Conservation (phyloP, 2,113 vertebrate species). For the Anser brachyrhynchus region DNA sequence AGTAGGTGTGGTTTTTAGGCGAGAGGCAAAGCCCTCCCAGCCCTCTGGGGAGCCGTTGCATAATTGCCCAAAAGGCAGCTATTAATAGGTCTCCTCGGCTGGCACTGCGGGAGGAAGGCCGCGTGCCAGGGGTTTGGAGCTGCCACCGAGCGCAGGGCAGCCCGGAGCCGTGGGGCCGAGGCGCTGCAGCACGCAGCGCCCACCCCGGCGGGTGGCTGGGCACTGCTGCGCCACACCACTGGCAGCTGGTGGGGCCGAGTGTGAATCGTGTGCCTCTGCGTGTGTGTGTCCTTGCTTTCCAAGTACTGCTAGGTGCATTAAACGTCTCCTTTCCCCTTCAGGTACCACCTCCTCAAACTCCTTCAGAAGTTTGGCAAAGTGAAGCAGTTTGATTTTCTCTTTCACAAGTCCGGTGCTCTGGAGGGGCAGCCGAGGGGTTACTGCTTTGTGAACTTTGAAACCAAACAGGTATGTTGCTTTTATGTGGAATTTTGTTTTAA, state of each 20-base stretch:
- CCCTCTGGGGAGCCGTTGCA: not conserved
- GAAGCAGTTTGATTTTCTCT: slow-evolving; percentile 98
- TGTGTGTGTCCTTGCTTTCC: not conserved
- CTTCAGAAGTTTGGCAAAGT: slow-evolving; percentile 97
- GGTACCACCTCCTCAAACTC: slow-evolving; percentile 95
- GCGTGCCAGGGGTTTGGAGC: not conserved
- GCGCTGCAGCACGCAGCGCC: not conserved
- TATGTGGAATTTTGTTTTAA: not conserved
- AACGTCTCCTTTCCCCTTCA: slow-evolving; percentile 56
- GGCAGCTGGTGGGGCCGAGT: not conserved
- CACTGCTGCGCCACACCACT: not conserved
- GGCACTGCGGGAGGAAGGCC: not conserved
- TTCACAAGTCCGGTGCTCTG: slow-evolving; percentile 95
- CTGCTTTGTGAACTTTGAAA: slow-evolving; percentile 98
- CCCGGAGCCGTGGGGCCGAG: not conserved
- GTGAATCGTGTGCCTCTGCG: accelerated
- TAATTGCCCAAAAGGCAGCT: not conserved
- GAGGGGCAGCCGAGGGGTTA: slow-evolving; percentile 96
- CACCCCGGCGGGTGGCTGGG: not conserved
- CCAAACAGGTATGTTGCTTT: slow-evolving; percentile 84
- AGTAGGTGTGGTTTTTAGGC: not conserved
- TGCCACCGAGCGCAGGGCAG: not conserved
- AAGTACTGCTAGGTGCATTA: not conserved
- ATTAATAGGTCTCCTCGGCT: not conserved
- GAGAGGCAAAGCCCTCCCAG: not conserved